These are phyloP conservation scores for Lamellibrachia satsuma DNA, from an alignment of 2,888 invertebrate species.

Conservation along the genomic window DNA sequence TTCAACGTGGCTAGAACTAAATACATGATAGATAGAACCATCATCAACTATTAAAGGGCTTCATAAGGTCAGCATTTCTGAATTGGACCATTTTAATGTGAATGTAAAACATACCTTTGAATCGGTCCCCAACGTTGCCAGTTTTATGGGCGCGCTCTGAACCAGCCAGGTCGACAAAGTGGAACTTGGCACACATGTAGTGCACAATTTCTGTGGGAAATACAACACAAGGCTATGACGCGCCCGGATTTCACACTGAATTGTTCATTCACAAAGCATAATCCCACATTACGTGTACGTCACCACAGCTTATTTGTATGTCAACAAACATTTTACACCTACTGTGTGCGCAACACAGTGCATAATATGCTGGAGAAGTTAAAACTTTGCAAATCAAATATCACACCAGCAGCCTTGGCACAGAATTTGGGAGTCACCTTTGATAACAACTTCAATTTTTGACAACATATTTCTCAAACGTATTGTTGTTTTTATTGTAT, in stretches of 20 bases:
- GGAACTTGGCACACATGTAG: slow-evolving; percentile 64
- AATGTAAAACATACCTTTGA: slow-evolving; percentile 57
- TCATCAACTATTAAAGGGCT: too few species aligned
- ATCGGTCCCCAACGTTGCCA: slow-evolving; percentile 66
- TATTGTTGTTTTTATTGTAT: too few species aligned
- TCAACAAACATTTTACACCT: background rate
- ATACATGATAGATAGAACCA: too few species aligned
- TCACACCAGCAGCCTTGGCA: too few species aligned
- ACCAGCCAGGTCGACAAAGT: slow-evolving; percentile 67
- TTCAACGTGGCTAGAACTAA: too few species aligned
- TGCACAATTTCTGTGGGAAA: slow-evolving; percentile 44
- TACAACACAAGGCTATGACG: background rate
- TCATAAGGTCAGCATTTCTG: too few species aligned
- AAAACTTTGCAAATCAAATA: too few species aligned
- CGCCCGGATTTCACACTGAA: background rate
- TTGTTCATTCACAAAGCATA: background rate
- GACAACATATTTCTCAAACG: too few species aligned
- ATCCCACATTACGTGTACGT: background rate
- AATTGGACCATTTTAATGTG: too few species aligned
- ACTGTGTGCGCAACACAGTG: background rate
- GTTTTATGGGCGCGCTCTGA: slow-evolving; percentile 65
- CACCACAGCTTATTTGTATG: background rate
- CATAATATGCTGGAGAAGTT: too few species aligned
- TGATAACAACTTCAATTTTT: too few species aligned
- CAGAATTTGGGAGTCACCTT: too few species aligned